Evolutionary conservation across 2,888 invertebrate species (phyloP).

Genomic region (Leptura quadrifasciata): DNA sequence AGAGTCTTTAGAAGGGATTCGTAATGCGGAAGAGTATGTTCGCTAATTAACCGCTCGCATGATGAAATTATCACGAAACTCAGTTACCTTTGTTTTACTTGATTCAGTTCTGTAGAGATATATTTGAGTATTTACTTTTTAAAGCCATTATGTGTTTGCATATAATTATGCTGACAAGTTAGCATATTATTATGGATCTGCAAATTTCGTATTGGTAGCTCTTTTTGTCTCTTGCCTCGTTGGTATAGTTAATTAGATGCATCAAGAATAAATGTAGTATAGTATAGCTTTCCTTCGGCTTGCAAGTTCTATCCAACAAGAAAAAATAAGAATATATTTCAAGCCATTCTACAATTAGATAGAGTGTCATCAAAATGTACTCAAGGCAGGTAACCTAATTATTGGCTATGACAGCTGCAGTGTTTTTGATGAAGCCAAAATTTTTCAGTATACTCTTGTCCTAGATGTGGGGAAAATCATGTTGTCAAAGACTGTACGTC

Average conservation of each 20-base stretch:
- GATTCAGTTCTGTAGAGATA: neutral
- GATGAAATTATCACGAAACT: neutral
- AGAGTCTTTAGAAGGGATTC: neutral
- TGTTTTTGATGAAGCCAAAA: no score
- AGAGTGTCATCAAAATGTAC: no score
- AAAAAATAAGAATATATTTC: no score
- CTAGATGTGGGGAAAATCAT: no score
- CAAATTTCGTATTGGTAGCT: neutral
- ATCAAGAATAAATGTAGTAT: no score
- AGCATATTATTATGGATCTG: neutral
- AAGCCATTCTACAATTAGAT: no score
- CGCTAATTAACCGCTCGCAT: slow-evolving; percentile 8
- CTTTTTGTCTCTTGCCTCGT: neutral
- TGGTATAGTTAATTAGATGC: neutral
- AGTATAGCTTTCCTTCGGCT: no score
- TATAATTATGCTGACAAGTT: neutral
- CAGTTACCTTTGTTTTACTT: neutral
- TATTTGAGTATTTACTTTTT: slow-evolving; percentile 7
- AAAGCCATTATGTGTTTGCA: slow-evolving; percentile 10
- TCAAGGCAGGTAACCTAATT: no score
- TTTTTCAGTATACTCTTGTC: no score
- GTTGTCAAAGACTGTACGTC: no score
- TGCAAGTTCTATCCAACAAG: no score
- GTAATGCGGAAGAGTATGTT: neutral
- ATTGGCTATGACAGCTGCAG: no score